Evolutionary conservation across 2,888 invertebrate genomes (phyloP), one percentile per base, ranked within the genome.

Genomic region (Ephialtes manifestator): DNA sequence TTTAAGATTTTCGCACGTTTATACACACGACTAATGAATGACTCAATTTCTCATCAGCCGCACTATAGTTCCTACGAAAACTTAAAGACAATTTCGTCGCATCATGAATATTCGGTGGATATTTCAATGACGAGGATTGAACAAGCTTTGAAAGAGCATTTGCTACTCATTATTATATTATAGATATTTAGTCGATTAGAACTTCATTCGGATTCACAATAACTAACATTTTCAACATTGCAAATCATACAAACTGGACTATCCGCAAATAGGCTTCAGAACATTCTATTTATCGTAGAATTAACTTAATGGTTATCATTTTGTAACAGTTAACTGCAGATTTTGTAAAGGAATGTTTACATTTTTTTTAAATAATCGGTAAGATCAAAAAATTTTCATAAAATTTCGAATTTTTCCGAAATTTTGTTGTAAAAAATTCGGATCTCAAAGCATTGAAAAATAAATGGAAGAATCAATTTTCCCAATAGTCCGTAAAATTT

Each of bases 41-140:
- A 70, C 63, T 75, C 72, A 15, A 20, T 5, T 48, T 55, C 51
- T 77, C 70, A 84, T 80, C 71, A 76, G 5, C 18, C 48, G 72
- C 76, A 51, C 48, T 65, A 81, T 79, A 85, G 84, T 85, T 85
- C 84, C 84, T 85, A 85, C 74, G 68, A 75, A 39, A 60, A 72
- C 51, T 51, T 18, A n/a, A 74, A 60, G 63, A 35, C 51, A 46
- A 65, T 84, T 58, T 70, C 77, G 68, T 84, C 78, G 60, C 74
- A 35, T 70, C 71, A 46, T 65, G 63, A 71, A 15, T 58, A 75
- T 60, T 60, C 31, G 70, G 51, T 46, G 43, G 39, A 63, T 65
- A 31, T 70, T 83, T 79, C 60, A 46, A 63, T 28, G 24, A 60
- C 46, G 63, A 43, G 0, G 68, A 43, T 68, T 51, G 24, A 24